Evolutionary conservation across 1,140 invertebrate genomes (phyloP).

Genomic region (Sitodiplosis mosellana): DNA sequence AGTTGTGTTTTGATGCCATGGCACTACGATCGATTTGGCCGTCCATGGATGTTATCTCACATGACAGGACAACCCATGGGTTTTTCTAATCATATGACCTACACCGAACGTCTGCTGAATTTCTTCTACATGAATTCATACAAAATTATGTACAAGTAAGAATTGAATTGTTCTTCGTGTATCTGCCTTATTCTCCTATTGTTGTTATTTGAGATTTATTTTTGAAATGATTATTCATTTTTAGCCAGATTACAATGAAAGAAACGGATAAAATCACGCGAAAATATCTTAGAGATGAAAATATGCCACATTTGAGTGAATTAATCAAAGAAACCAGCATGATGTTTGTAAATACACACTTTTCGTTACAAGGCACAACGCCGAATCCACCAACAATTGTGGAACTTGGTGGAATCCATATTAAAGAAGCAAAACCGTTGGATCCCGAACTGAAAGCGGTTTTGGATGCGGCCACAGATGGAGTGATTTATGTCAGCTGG

Average conservation of each 20-base stretch:
- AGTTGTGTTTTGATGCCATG: slow-evolving; percentile 39
- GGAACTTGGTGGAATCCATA: slow-evolving; percentile 49
- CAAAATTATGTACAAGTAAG: slow-evolving; percentile 27
- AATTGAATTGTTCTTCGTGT: too few species aligned
- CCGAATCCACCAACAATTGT: slow-evolving; percentile 39
- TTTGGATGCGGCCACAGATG: slow-evolving; percentile 43
- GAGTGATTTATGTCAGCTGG: slow-evolving; percentile 51
- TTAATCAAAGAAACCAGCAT: slow-evolving; percentile 37
- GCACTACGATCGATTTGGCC: slow-evolving; percentile 32
- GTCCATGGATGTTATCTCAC: slow-evolving; percentile 24
- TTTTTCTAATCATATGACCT: slow-evolving; percentile 32
- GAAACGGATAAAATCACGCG: slow-evolving; percentile 24
- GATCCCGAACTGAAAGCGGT: slow-evolving; percentile 36
- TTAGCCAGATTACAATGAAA: slow-evolving; percentile 22
- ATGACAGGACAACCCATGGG: slow-evolving; percentile 33
- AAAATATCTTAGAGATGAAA: slow-evolving; percentile 32
- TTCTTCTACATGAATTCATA: slow-evolving; percentile 20
- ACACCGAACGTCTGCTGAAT: slow-evolving; percentile 27
- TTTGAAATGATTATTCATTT: too few species aligned
- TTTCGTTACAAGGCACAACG: slow-evolving; percentile 33
- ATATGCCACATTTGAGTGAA: slow-evolving; percentile 35
- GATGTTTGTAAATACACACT: slow-evolving; percentile 44
- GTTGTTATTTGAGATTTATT: too few species aligned
- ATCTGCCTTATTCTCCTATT: too few species aligned
- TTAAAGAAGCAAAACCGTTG: slow-evolving; percentile 28